Base-by-base conservation (phyloP, 2,797 vertebrate genomes). In the Mergus octosetaceus region DNA sequence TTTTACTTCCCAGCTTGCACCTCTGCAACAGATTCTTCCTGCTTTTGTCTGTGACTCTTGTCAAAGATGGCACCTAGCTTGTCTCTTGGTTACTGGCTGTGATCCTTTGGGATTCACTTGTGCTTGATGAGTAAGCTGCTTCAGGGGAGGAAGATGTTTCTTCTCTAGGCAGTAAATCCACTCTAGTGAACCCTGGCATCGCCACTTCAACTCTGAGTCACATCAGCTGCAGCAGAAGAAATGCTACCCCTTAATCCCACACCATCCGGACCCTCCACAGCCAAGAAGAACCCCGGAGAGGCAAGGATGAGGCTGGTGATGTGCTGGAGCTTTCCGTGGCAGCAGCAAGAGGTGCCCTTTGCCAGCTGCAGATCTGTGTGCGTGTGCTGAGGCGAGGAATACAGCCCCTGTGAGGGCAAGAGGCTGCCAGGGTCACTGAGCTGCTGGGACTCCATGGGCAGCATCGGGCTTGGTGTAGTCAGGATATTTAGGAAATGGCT, bases 1-100 rank as follows among this genome's bases (percentile, higher is more conserved):
- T 92, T 74, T 76, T 30, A 24, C 78, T 85, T 54, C 24, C 61
- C 64, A 65, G 0, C 25, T 88, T 76, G 32, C 8, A n/a, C 69
- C 18, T 56, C 62, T 84, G 71, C 56, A 87, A 61, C 72, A 75
- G 85, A 61, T 83, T 91, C 70, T 87, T 6, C 62, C 85, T 85
- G 78, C 69, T 89, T 76, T 61, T 62, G 49, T 77, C 81, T 82
- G 84, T 66, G 94, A 75, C 43, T 57, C 80, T 62, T 79, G 60
- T 90, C 78, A 74, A 64, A 93, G 74, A 82, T 82, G 90, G 94
- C 18, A 13, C 43, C 74, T 68, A 20, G 57, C 77, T 90, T 95
- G 90, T 96, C 95, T 90, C 90, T 87, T 91, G 78, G 94, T 90
- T 95, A 93, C 90, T 93, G 82, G 75, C 73, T 75, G 58, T 84